Base-by-base conservation (phyloP, 2,888 invertebrate species). In the Amiota mariae region DNA sequence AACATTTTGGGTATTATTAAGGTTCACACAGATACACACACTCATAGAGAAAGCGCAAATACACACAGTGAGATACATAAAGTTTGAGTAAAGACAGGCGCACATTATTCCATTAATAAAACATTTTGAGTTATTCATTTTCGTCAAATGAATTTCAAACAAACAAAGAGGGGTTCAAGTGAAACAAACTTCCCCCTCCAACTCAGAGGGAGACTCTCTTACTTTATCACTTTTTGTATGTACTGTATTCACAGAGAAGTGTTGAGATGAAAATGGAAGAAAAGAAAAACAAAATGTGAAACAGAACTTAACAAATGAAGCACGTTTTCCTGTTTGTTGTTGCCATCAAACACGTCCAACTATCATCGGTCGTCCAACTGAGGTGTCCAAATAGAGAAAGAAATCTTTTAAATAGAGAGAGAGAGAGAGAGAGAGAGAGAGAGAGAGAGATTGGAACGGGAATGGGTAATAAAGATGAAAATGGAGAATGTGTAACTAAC, bases 261-360 rank as follows among this genome's bases (percentile, higher is more conserved):
- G 1, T 15, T 3, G n/a, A 75, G 70, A 73, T 71, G 66, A 49
- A 72, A 48, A 47, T 66, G 48, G 12, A 24, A 12, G 13, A 36
- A 15, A 13, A 47, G 77, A 72, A 49, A 73, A 71, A 74, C 36
- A 70, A 80, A 74, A 79, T 76, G 71, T 71, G 72, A 72, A 79
- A 78, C 80, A 76, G 61, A 71, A 73, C 72, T 59, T 71, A 51
- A 75, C 48, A 73, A 71, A 51, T 73, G 75, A 72, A 78, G 82
- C 85, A 83, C 85, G 83, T 84, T 82, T 80, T 82, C 11, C 54
- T 11, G 1, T 54, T n/a, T 6, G 10, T 12, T 15, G 54, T 2
- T 15, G 15, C 15, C 54, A 15, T 54, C 13, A 54, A 15, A 11
- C 54, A 15, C n/a, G n/a, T 54, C 2, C n/a, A 13, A 15, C n/a